phyloP scores from a whole-genome alignment of 2,888 invertebrate species.

The Rugalucina vietnamica region DNA sequence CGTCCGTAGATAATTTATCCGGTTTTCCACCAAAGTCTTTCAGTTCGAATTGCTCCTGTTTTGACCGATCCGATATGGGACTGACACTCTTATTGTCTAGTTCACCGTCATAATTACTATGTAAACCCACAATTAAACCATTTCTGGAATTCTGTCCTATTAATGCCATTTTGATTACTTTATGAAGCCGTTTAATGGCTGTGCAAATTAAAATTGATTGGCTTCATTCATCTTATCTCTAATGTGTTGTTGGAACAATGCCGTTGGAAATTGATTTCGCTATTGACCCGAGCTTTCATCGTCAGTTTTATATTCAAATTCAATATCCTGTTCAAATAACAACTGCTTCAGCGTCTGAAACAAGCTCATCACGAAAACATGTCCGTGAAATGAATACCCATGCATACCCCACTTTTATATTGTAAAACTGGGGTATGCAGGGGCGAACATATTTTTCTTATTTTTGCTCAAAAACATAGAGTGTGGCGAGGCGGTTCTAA shows the following conservation, averaged over 20 bases:
- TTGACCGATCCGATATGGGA: slow-evolving; percentile 32
- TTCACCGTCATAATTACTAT: slow-evolving; percentile 1
- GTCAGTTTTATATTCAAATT: background rate
- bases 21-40: slow-evolving; percentile 22
- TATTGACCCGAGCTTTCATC: background rate
- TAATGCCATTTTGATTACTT: slow-evolving; percentile 8
- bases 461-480: background rate
- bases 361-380: no score
- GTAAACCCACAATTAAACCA: slow-evolving; percentile 12
- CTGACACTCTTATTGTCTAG: slow-evolving; percentile 26
- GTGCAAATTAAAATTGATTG: background rate
- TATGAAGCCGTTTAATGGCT: background rate
- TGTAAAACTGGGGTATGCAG: background rate
- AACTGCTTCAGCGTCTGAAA: background rate
- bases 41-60: slow-evolving; percentile 39
- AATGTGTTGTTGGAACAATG: background rate
- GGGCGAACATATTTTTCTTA: no score
- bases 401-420: background rate
- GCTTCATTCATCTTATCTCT: background rate
- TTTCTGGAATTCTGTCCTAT: background rate
- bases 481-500: background rate
- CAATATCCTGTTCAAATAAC: background rate
- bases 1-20: background rate
- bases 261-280: background rate
- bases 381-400: background rate